These are phyloP conservation scores for Aelia acuminata DNA, from an alignment of 2,888 invertebrate species.

Conservation along the genomic window DNA sequence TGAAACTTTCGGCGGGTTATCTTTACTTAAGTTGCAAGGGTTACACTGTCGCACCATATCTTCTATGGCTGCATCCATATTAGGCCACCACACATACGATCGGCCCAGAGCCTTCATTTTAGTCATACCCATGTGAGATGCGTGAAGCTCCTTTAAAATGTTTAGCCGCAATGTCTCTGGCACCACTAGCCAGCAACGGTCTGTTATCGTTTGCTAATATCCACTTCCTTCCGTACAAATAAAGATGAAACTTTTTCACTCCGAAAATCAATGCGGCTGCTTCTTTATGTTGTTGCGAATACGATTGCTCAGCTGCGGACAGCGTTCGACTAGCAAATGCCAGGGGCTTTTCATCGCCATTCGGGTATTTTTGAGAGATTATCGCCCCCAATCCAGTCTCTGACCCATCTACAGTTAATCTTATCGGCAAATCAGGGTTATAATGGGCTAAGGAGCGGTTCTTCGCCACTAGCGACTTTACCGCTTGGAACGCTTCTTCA, in stretches of 20 bases:
- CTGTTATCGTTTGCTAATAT: slow-evolving; percentile 41
- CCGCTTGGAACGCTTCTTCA: too few relatives aligned
- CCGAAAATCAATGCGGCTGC: slow-evolving; percentile 37
- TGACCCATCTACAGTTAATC: too few relatives aligned
- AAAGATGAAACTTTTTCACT: slow-evolving; percentile 52
- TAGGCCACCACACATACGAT: background rate
- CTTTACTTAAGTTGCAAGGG: background rate
- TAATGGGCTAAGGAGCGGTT: too few relatives aligned
- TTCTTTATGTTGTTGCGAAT: background rate
- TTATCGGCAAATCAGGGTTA: too few relatives aligned
- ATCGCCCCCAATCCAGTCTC: too few relatives aligned
- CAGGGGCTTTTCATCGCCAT: too few relatives aligned
- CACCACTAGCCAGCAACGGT: background rate
- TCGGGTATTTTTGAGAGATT: too few relatives aligned
- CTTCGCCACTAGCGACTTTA: background rate
- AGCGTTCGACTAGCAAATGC: too few relatives aligned
- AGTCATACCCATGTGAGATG: background rate
- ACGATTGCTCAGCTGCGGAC: too few relatives aligned
- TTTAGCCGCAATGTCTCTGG: background rate
- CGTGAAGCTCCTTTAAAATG: background rate
- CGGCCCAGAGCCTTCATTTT: background rate
- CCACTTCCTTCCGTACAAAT: slow-evolving; percentile 1
- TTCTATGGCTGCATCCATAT: background rate
- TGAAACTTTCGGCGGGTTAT: background rate
- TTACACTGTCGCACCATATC: background rate